These are phyloP conservation scores for Diorhabda carinulata DNA, from an alignment of 1,140 invertebrate genomes.

Conservation along the genomic window DNA sequence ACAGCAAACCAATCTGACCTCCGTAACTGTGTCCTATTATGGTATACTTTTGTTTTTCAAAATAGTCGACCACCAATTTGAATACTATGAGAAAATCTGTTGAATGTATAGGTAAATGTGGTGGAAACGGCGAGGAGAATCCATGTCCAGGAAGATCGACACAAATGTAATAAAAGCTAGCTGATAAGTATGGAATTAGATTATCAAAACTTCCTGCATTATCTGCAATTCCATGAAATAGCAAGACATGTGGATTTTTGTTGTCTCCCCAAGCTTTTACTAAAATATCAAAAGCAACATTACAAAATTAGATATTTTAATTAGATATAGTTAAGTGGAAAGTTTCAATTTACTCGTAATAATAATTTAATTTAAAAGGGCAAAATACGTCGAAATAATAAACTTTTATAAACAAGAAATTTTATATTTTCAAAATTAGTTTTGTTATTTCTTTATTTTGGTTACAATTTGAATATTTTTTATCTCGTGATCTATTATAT, in stretches of 20 bases:
- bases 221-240: slow-evolving; percentile 61
- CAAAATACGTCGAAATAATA: too few species aligned
- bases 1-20: slow-evolving; percentile 36
- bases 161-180: slow-evolving; percentile 57
- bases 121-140: slow-evolving; percentile 58
- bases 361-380: too few species aligned
- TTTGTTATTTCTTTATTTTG: too few species aligned
- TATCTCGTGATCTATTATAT: too few species aligned
- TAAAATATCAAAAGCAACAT: slow-evolving; percentile 39
- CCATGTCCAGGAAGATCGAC: slow-evolving; percentile 71
- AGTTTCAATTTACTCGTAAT: too few species aligned
- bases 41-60: slow-evolving; percentile 48
- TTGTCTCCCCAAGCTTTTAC: slow-evolving; percentile 62
- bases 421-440: too few species aligned
- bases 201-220: slow-evolving; percentile 65
- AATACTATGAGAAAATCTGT: slow-evolving; percentile 52
- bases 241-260: slow-evolving; percentile 52
- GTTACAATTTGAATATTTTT: too few species aligned
- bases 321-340: too few species aligned
- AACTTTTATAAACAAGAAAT: too few species aligned
- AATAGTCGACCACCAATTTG: slow-evolving; percentile 52
- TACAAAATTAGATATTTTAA: too few species aligned
- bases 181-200: slow-evolving; percentile 57
- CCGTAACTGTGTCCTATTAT: slow-evolving; percentile 61
- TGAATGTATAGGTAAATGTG: slow-evolving; percentile 49